Conservation (phyloP, 2,797 vertebrate species). For the Eulemur mongoz region DNA sequence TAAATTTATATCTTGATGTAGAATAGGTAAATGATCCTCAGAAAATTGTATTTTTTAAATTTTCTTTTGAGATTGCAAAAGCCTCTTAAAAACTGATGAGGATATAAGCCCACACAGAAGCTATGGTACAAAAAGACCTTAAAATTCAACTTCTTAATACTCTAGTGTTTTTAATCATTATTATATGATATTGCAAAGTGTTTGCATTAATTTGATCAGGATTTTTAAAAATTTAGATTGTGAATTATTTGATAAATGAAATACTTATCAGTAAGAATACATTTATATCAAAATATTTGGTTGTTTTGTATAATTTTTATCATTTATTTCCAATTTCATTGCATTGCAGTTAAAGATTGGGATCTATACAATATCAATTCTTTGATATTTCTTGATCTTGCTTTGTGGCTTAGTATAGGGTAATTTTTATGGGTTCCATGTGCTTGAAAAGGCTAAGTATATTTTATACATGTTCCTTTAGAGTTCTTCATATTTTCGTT, state of each 20-base stretch:
- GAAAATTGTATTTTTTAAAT: neutral
- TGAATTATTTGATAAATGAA: neutral
- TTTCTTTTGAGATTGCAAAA: neutral
- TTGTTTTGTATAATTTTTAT: neutral
- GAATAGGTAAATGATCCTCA: neutral
- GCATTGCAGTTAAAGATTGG: neutral
- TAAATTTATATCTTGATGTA: neutral
- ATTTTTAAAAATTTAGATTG: neutral
- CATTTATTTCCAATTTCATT: neutral
- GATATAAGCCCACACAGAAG: neutral
- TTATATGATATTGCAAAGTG: neutral
- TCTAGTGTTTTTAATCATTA: neutral
- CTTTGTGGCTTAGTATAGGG: neutral
- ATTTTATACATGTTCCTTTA: neutral
- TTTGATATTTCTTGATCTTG: neutral
- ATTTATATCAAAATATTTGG: neutral
- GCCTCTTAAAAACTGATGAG: neutral
- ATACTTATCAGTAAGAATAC: neutral
- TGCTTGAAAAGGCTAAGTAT: neutral
- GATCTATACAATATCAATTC: accelerated
- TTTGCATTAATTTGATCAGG: neutral
- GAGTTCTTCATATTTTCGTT: neutral
- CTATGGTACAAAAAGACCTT: neutral
- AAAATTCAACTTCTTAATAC: neutral
- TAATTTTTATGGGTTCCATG: too few species aligned